Conservation (phyloP, 2,888 invertebrate genomes). For the Ommatoiulus sabulosus region DNA sequence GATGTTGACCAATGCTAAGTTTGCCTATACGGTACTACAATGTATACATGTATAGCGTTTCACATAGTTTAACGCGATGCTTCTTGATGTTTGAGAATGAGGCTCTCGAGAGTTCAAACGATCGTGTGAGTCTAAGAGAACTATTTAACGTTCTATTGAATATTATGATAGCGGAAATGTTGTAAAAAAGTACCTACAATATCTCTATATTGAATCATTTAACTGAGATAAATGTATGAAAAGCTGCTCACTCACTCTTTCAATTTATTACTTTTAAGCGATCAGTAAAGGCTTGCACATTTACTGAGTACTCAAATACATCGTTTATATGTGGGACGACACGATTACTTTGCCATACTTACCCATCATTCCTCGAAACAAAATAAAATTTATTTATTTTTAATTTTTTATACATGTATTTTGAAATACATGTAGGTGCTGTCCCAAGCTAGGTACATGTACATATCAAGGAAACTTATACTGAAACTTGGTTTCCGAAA, state of each 20-base stretch:
- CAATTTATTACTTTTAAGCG: not conserved
- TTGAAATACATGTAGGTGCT: too few relatives aligned
- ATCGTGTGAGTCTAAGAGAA: not conserved
- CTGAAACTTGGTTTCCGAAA: too few relatives aligned
- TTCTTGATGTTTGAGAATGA: not conserved
- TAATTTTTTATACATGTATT: too few relatives aligned
- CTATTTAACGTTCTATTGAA: not conserved
- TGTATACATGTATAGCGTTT: not conserved
- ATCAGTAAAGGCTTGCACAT: not conserved
- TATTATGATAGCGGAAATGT: not conserved
- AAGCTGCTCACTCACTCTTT: not conserved
- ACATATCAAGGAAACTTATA: too few relatives aligned
- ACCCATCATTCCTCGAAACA: not conserved
- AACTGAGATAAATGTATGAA: not conserved
- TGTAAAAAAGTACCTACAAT: not conserved
- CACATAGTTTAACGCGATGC: not conserved
- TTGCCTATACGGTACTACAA: not conserved
- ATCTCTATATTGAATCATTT: not conserved
- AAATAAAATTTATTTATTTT: not conserved
- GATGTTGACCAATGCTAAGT: not conserved
- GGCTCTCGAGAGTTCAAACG: not conserved
- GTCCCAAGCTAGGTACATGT: too few relatives aligned
- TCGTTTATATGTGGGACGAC: too few relatives aligned
- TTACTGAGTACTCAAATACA: not conserved
- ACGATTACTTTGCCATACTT: not conserved